These are phyloP conservation scores for Limnephilus rhombicus DNA, from an alignment of 2,888 invertebrate species.

Conservation along the genomic window DNA sequence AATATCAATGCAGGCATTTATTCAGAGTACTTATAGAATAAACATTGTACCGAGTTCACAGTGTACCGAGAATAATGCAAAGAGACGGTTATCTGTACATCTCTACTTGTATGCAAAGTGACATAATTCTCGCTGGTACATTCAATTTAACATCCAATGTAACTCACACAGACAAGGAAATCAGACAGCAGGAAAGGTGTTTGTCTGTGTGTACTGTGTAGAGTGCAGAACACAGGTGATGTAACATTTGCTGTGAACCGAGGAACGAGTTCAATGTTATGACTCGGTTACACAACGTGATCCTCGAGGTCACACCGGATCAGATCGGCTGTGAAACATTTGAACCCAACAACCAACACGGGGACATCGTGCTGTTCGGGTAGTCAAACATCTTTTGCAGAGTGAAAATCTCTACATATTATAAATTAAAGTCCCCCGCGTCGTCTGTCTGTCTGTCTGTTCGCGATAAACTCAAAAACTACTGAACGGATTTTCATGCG, in stretches of 20 bases:
- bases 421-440: too few relatives aligned
- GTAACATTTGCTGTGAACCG: background rate
- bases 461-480: too few relatives aligned
- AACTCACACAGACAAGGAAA: background rate
- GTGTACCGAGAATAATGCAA: background rate
- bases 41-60: background rate
- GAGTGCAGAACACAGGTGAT: background rate
- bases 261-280: background rate
- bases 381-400: background rate
- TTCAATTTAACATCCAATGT: background rate
- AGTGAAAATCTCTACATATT: too few relatives aligned
- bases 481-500: too few relatives aligned
- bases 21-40: background rate
- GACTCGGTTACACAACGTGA: background rate
- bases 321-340: background rate
- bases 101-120: background rate
- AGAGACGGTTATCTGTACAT: background rate
- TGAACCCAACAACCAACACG: background rate
- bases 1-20: background rate
- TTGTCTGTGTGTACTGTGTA: background rate
- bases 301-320: background rate
- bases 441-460: too few relatives aligned
- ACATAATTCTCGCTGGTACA: background rate
- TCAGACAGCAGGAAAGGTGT: background rate
- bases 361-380: background rate